Evolutionary conservation across 2,113 vertebrate species (phyloP).

Genomic region (Sinocyclocheilus maitianheensis): DNA sequence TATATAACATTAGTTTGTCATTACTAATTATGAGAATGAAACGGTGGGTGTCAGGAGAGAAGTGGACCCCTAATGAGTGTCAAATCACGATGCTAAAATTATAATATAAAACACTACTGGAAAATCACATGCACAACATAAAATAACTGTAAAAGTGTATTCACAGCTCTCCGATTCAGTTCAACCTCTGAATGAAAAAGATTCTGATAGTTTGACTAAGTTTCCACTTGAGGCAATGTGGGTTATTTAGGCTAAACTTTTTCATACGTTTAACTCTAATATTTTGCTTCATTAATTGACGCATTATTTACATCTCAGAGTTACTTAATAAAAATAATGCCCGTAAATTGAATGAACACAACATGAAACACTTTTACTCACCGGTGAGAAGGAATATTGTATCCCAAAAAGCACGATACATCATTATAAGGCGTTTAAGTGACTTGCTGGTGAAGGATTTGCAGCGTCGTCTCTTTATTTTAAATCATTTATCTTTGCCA

Average conservation of each 20-base stretch:
- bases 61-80: not conserved
- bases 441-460: slow-evolving; percentile 10
- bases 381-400: slow-evolving; percentile 74
- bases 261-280: not conserved
- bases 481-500: slow-evolving; percentile 23
- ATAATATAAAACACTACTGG: not conserved
- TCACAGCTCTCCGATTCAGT: not conserved
- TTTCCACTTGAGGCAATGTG: not conserved
- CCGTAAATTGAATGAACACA: not conserved
- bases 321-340: slow-evolving; percentile 31
- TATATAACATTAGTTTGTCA: not conserved
- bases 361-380: slow-evolving; percentile 55
- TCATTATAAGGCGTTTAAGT: slow-evolving; percentile 56
- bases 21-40: not conserved
- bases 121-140: not conserved
- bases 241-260: not conserved
- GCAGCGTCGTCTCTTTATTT: slow-evolving; percentile 20
- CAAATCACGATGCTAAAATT: not conserved
- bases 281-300: not conserved
- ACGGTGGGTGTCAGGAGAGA: not conserved
- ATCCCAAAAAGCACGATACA: slow-evolving; percentile 78
- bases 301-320: not conserved
- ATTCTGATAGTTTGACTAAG: not conserved
- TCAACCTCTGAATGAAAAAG: not conserved
- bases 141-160: not conserved